A percentile compares a stretch with the other conserved stretches of the same genome.
phyloP scores from a whole-genome alignment of 2,888 invertebrate species.

The Pyrrhosoma nymphula region DNA sequence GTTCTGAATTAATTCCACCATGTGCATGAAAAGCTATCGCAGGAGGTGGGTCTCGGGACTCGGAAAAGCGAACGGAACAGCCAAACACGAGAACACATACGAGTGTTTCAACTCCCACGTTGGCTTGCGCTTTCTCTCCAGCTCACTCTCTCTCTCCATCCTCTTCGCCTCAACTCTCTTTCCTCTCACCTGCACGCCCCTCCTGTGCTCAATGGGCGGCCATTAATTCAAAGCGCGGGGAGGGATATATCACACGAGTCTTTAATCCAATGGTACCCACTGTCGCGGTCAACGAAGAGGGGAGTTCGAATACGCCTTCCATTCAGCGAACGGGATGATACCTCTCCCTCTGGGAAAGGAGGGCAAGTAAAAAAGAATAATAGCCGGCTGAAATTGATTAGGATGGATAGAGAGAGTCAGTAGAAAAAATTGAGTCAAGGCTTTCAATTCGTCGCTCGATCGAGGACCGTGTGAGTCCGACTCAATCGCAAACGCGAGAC shows the following conservation, averaged over 20 bases:
- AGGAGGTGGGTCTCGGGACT: not conserved
- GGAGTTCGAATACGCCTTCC: not conserved
- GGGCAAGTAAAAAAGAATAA: conserved; percentile 13
- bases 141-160: not conserved
- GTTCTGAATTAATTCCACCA: not conserved
- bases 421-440: not conserved
- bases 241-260: conserved; percentile 45
- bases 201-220: conserved; percentile 27
- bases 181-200: not conserved
- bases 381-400: not conserved
- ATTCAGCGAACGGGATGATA: not conserved
- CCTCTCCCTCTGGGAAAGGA: not conserved
- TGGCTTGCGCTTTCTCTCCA: not conserved
- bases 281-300: conserved; percentile 25
- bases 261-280: conserved; percentile 17
- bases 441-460: not conserved
- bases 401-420: conserved; percentile 3
- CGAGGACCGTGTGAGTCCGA: not conserved
- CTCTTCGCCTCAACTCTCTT: not conserved
- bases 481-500: not conserved
- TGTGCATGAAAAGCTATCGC: not conserved
- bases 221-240: conserved; percentile 51
- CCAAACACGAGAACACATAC: not conserved
- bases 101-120: not conserved
- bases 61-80: not conserved